These are phyloP conservation scores for Muricea muricata DNA, from an alignment of 92 coral and sea anemone genomes.

Conservation along the genomic window DNA sequence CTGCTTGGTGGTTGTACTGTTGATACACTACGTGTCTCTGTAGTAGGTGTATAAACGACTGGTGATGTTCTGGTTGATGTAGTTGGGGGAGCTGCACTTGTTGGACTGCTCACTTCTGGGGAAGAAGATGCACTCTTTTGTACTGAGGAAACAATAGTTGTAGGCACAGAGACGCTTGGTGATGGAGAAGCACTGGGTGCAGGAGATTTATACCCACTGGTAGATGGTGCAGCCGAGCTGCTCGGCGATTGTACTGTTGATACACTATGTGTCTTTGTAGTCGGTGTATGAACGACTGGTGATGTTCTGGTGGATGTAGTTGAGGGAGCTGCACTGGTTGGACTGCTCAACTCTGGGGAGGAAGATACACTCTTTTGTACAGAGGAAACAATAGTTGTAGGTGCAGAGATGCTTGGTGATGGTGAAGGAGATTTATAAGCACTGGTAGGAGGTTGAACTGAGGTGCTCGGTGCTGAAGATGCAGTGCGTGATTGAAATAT, in stretches of 20 bases:
- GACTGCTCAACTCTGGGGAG: not conserved
- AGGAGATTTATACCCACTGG: conserved; percentile 1
- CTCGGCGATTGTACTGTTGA: not conserved
- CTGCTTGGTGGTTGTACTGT: no score
- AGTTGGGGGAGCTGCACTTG: not conserved
- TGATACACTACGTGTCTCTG: no score
- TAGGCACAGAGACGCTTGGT: conserved; percentile 20
- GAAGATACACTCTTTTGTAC: not conserved
- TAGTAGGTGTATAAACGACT: not conserved
- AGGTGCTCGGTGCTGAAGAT: not conserved
- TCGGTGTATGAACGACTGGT: not conserved
- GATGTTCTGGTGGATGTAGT: conserved; percentile 10
- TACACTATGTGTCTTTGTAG: not conserved
- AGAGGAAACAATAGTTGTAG: conserved; percentile 37
- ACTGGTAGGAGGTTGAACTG: conserved; percentile 30
- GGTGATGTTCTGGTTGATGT: not conserved
- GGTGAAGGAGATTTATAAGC: conserved; percentile 12
- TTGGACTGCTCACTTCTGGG: not conserved
- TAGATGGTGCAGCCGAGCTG: conserved; percentile 36
- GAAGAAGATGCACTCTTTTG: not conserved
- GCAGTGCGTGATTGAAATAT: not conserved
- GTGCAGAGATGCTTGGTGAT: conserved; percentile 19
- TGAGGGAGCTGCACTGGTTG: conserved; percentile 22
- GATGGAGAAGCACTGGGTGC: conserved; percentile 14
- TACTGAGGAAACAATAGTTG: conserved; percentile 29